phyloP scores from a whole-genome alignment of 2,888 invertebrate species.

The Tuta absoluta region DNA sequence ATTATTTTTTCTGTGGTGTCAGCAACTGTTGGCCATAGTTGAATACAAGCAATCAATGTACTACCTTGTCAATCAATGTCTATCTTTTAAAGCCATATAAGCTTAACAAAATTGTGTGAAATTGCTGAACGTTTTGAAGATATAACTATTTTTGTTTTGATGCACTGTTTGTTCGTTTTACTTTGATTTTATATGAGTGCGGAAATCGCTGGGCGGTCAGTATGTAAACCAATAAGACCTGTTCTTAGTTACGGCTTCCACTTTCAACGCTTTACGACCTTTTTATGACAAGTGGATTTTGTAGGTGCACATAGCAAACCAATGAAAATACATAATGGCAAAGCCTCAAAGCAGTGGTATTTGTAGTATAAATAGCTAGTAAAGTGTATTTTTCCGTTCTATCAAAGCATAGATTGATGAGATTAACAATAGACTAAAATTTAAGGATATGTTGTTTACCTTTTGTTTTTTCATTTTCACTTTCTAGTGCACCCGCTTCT shows the following conservation, averaged over 20 bases:
- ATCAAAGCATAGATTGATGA: too few species aligned
- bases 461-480: too few species aligned
- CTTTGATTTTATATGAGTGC: conserved; percentile 1
- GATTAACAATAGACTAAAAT: too few species aligned
- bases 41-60: too few species aligned
- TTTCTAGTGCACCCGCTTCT: too few species aligned
- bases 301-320: conserved; percentile 16
- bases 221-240: not conserved
- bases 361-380: too few species aligned
- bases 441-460: too few species aligned
- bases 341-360: not conserved
- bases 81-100: not conserved
- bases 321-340: conserved; percentile 14
- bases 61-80: not conserved
- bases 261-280: conserved; percentile 15
- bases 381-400: too few species aligned
- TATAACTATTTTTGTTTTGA: not conserved
- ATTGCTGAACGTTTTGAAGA: not conserved
- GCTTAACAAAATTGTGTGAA: not conserved
- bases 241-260: conserved; percentile 16
- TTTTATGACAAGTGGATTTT: conserved; percentile 21
- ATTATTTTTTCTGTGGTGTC: too few species aligned
- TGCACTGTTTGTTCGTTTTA: conserved; percentile 7
- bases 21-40: too few species aligned
- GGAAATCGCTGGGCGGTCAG: not conserved